Base-by-base conservation (phyloP, 2,888 invertebrate species). In the Vannuccia rotundouncinata region DNA sequence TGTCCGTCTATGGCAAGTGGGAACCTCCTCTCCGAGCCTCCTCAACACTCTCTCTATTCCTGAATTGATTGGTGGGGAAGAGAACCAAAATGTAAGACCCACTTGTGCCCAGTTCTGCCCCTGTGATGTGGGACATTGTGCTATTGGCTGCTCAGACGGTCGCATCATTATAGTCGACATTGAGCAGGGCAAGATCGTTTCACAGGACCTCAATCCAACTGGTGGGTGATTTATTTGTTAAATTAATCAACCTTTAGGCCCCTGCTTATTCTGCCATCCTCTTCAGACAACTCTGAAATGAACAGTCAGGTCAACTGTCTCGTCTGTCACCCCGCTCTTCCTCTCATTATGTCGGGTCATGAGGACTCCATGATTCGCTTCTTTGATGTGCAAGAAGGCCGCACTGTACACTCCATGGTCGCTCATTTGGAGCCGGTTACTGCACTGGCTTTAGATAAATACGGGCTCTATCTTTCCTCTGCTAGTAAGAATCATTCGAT, bases 341-440 rank as follows among this genome's bases (percentile, higher is more conserved):
- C 97, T 84, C 90, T 98, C 84, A 93, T 66, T 96, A 93, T 99
- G 86, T 94, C 96, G 82, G 98, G 96, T 84, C 96, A 98, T 89
- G 97, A 97, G 89, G 98, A 99, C 90, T 92, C 95, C 78, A 95
- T 96, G 90, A 98, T 99, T 89, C 92, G 98, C 85, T 99, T 98
- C 91, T 99, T 95, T 92, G 98, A 99, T 90, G 95, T 94, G 88
- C 92, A 92, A 25, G 28, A 92, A 85, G 98, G 97, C 45, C 93
- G 94, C 88, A 91, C 95, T 90, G 92, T 96, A 84, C 95, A 97
- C 90, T 93, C 95, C 83, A 97, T 99, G 95, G 96, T 98, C 84
- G 98, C 98, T 82, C 99, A 99, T 90, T 91, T 99, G 88, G 98
- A 99, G 90, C 94, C 96, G 79, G 97, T 99, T 82, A 98, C 99